These are phyloP conservation scores for Epinephelus malabaricus DNA, from an alignment of 2,797 vertebrate genomes.

Conservation along the genomic window DNA sequence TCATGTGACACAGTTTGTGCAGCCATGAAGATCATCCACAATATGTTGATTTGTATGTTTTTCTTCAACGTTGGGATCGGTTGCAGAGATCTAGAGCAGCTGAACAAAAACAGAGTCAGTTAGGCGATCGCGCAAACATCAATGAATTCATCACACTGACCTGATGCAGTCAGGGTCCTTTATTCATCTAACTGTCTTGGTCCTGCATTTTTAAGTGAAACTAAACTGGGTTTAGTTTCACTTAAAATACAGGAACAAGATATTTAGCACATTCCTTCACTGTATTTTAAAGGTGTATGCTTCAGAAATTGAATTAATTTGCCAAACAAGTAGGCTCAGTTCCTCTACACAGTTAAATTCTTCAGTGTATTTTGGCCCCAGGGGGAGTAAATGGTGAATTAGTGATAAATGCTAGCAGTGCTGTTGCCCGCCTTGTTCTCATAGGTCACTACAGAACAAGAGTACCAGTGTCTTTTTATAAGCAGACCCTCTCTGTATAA, in stretches of 20 bases:
- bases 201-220: not conserved
- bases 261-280: not conserved
- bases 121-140: not conserved
- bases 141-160: not conserved
- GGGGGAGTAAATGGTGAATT: conserved; percentile 21
- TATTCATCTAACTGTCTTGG: not conserved
- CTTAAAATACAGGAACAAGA: not conserved
- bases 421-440: not conserved
- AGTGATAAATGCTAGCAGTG: conserved; percentile 2
- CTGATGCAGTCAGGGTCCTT: not conserved
- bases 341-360: not conserved
- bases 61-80: not conserved
- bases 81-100: not conserved
- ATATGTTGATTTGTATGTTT: conserved; percentile 3
- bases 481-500: not conserved
- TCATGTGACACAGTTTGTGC: conserved; percentile 12
- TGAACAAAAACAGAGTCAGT: not conserved
- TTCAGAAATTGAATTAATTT: not conserved
- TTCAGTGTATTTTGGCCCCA: not conserved
- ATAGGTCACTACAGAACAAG: conserved; percentile 20
- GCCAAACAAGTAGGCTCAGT: not conserved
- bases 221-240: not conserved
- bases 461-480: conserved; percentile 2
- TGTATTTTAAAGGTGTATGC: not conserved
- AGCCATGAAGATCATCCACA: not conserved